These are phyloP conservation scores for Apis mellifera DNA, from an alignment of 1,140 invertebrate species.

Conservation along the genomic window DNA sequence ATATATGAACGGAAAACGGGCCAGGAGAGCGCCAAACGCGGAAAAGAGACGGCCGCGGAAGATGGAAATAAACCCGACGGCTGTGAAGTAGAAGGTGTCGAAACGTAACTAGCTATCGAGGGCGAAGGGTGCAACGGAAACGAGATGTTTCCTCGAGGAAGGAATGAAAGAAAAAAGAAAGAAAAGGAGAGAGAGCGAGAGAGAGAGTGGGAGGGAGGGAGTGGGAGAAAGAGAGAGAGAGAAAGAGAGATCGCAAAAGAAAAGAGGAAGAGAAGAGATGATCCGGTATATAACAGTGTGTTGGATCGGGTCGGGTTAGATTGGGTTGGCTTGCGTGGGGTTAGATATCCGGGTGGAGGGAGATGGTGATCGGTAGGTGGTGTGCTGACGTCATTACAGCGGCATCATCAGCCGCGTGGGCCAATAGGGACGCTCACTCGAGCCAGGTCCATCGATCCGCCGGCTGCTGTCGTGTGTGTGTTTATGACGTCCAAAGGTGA, in stretches of 20 bases:
- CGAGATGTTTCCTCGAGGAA: neutral
- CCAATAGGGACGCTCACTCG: constrained; percentile 69
- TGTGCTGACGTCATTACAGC: constrained; percentile 72
- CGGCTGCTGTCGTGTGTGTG: constrained; percentile 64
- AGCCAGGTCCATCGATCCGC: constrained; percentile 74
- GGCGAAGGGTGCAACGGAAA: neutral
- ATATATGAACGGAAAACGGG: constrained; percentile 3
- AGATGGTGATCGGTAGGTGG: constrained; percentile 63
- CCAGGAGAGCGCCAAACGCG: neutral
- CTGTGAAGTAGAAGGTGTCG: neutral
- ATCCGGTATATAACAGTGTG: constrained; percentile 39
- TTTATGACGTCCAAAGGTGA: constrained; percentile 73
- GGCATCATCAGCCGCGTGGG: constrained; percentile 71
- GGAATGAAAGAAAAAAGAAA: neutral
- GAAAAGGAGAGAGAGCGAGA: neutral
- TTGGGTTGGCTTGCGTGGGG: constrained; percentile 41
- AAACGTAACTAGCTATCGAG: neutral
- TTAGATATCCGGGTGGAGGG: constrained; percentile 32
- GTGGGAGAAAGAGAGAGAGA: neutral
- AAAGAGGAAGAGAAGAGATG: constrained; percentile 20
- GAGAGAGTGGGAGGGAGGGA: neutral
- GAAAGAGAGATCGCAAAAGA: neutral
- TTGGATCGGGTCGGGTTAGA: constrained; percentile 49
- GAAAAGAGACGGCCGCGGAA: neutral
- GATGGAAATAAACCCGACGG: constrained; percentile 4